Conservation (phyloP, 2,113 vertebrate species). For the Anguilla japonica region DNA sequence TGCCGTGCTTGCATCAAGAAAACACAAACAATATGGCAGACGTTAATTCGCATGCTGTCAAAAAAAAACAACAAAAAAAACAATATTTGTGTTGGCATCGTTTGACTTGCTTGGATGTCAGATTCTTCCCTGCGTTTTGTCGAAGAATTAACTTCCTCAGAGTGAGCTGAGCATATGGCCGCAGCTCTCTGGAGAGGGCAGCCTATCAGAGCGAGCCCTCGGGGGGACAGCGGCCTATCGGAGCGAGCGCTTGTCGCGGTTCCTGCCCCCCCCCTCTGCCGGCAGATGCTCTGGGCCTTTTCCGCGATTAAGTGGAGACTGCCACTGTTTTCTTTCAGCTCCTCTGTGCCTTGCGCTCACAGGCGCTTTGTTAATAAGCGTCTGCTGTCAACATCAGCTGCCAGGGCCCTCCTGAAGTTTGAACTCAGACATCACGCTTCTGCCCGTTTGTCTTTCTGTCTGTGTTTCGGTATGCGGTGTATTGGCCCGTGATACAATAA, state of each 20-base stretch:
- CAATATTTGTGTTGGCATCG: neutral
- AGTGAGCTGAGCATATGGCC: slow-evolving; percentile 99
- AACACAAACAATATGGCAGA: slow-evolving; percentile 74
- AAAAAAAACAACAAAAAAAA: slow-evolving; percentile 47
- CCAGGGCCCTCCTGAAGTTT: slow-evolving; percentile 3
- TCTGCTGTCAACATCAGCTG: slow-evolving; percentile 92
- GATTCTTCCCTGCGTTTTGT: slow-evolving; percentile 99
- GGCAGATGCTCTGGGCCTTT: slow-evolving; percentile 99
- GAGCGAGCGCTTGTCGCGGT: slow-evolving; percentile 94
- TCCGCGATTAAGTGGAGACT: slow-evolving; percentile 99
- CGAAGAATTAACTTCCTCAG: slow-evolving; percentile 99
- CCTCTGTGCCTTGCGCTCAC: slow-evolving; percentile 99
- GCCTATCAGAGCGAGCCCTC: slow-evolving; percentile 98
- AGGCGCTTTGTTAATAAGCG: slow-evolving; percentile 99
- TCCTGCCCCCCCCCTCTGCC: slow-evolving; percentile 68
- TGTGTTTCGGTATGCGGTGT: neutral
- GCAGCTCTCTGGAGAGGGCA: slow-evolving; percentile 99
- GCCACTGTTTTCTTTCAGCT: slow-evolving; percentile 99
- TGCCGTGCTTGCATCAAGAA: neutral
- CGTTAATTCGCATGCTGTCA: slow-evolving; percentile 79
- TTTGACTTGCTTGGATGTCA: slow-evolving; percentile 99
- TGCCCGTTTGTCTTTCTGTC: neutral
- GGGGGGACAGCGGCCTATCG: slow-evolving; percentile 99
- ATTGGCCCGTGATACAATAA: too few species aligned
- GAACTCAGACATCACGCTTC: slow-evolving; percentile 11